These are phyloP conservation scores for Cremastinae sp. DNA, from an alignment of 2,888 invertebrate genomes.

Conservation along the genomic window DNA sequence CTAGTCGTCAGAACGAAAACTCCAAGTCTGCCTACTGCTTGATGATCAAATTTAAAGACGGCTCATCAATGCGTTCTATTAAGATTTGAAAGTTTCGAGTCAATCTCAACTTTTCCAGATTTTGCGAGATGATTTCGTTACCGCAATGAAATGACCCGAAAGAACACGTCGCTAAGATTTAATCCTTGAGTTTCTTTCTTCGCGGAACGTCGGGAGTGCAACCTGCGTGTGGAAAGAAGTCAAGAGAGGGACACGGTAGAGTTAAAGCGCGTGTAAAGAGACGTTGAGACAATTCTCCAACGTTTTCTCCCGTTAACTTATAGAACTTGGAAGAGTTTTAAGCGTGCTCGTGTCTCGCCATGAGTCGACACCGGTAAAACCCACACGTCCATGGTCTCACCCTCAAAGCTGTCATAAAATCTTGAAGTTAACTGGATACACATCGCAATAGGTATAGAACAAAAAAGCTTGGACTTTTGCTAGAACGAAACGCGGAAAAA, in stretches of 20 bases:
- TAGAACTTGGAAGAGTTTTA: slow-evolving; percentile 35
- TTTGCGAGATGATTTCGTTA: slow-evolving; percentile 32
- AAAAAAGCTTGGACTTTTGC: slow-evolving; percentile 71
- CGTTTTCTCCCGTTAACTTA: slow-evolving; percentile 42
- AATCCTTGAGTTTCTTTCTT: slow-evolving; percentile 50
- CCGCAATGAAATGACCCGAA: slow-evolving; percentile 15
- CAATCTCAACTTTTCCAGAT: slow-evolving; percentile 35
- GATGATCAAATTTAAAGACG: too few relatives aligned
- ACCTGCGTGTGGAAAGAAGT: slow-evolving; percentile 9
- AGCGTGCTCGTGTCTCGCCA: slow-evolving; percentile 52
- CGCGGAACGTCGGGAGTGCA: slow-evolving; percentile 31
- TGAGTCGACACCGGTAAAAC: slow-evolving; percentile 44
- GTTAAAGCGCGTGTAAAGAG: slow-evolving; percentile 30
- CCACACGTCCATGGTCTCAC: slow-evolving; percentile 21
- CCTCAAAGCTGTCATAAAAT: slow-evolving; percentile 58
- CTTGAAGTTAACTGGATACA: slow-evolving; percentile 67
- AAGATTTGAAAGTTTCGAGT: slow-evolving; percentile 18
- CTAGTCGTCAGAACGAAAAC: too few relatives aligned
- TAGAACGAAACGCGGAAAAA: slow-evolving; percentile 62
- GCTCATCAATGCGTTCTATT: too few relatives aligned
- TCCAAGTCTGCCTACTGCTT: too few relatives aligned
- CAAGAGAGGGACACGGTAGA: slow-evolving; percentile 5
- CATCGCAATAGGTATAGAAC: slow-evolving; percentile 47
- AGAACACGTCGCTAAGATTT: slow-evolving; percentile 53
- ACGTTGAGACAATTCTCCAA: slow-evolving; percentile 36